A percentile compares a stretch with the other conserved stretches of the same genome.
Conservation (phyloP, 2,888 invertebrate species). For the Cinara cedri region DNA sequence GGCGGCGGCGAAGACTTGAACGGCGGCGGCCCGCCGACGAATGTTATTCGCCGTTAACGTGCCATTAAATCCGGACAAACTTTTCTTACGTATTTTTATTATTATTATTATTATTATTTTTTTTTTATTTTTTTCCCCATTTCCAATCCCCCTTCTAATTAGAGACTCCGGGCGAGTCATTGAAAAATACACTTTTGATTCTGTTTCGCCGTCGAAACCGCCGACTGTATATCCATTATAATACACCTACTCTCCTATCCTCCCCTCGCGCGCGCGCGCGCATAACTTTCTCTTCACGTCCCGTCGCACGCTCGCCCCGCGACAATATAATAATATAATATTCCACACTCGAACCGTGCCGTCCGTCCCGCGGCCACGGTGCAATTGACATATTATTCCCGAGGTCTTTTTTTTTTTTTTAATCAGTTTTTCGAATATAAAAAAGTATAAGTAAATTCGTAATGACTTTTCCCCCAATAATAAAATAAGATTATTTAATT, state of each 20-base stretch:
- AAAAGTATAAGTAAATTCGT: conserved; percentile 8
- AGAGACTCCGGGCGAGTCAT: conserved; percentile 38
- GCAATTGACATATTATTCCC: conserved; percentile 49
- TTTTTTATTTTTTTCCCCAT: conserved; percentile 28
- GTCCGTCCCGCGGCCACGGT: background rate
- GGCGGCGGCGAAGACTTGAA: too few species aligned
- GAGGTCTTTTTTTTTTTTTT: conserved; percentile 16
- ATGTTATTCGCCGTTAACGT: conserved; percentile 56
- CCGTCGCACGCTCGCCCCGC: conserved; percentile 19
- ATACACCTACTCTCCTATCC: background rate
- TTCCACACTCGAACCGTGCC: background rate
- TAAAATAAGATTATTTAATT: conserved; percentile 12
- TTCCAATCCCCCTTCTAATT: conserved; percentile 50
- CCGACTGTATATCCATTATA: too few species aligned
- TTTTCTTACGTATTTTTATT: conserved; percentile 24
- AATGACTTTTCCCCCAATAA: conserved; percentile 52
- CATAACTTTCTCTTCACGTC: conserved; percentile 41
- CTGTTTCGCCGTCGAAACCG: conserved; percentile 1
- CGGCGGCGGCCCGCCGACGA: conserved; percentile 30
- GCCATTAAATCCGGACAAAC: conserved; percentile 54
- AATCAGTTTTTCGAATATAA: conserved; percentile 47
- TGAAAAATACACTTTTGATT: conserved; percentile 55
- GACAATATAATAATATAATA: conserved; percentile 14
- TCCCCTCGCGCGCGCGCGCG: too few species aligned
- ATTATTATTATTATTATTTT: conserved; percentile 26